A percentile compares a stretch with the other conserved stretches of the same genome.
Conservation (phyloP, 2,888 invertebrate species). For the Dicyrtoma fusca region DNA sequence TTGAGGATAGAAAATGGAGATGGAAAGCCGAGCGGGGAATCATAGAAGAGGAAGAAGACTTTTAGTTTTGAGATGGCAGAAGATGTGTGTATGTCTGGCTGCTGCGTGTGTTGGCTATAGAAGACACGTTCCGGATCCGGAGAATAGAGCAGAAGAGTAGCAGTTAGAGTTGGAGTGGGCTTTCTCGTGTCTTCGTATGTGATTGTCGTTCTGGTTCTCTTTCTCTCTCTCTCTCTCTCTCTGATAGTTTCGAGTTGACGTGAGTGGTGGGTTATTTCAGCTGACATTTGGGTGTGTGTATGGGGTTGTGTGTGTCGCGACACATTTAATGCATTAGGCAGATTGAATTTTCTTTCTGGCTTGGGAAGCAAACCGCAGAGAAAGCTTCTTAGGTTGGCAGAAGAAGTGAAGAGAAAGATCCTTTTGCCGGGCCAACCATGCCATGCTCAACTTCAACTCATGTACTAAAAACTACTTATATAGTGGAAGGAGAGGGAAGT, state of each 20-base stretch:
- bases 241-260: conserved; percentile 35
- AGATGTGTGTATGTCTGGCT: no score
- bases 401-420: conserved; percentile 12
- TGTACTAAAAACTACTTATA: no score
- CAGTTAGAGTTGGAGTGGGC: neutral
- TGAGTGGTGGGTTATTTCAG: conserved; percentile 49
- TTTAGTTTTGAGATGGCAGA: no score
- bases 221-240: no score
- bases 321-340: conserved; percentile 57
- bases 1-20: neutral
- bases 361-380: conserved; percentile 52
- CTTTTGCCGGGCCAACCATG: conserved; percentile 12
- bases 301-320: conserved; percentile 37
- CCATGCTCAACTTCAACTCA: neutral
- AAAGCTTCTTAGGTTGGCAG: conserved; percentile 34
- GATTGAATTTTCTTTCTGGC: conserved; percentile 56
- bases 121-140: neutral
- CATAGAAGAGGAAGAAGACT: neutral
- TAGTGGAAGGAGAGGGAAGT: no score
- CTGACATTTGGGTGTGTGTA: conserved; percentile 51
- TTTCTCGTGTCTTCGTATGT: conserved; percentile 19
- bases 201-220: conserved; percentile 25
- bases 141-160: neutral
- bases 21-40: neutral
- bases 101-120: no score